Percentiles rank a stretch among this genome's conserved stretches.
These are phyloP conservation scores for Marcusenius ussheri DNA, from an alignment of 2,113 vertebrate genomes.

Conservation along the genomic window DNA sequence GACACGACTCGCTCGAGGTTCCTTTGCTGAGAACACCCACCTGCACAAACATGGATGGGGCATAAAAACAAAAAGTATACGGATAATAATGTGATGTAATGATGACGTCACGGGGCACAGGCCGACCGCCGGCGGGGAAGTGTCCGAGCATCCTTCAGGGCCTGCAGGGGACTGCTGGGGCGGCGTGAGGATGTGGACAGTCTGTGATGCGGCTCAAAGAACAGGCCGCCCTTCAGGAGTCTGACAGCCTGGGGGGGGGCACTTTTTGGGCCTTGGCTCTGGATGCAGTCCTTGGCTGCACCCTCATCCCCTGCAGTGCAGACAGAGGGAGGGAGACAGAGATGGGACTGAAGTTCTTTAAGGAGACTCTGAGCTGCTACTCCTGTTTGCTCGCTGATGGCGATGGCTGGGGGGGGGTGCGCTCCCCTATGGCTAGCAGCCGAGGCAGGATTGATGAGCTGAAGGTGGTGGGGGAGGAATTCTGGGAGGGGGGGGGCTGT, in stretches of 20 bases:
- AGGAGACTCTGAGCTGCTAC: too few relatives aligned
- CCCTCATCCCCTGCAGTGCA: not conserved
- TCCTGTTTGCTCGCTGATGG: not conserved
- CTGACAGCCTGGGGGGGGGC: not conserved
- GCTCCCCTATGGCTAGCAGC: not conserved
- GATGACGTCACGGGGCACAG: not conserved
- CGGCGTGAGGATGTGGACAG: not conserved
- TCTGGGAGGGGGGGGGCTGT: constrained; percentile 31
- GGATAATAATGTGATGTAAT: not conserved
- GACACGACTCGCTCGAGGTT: not conserved
- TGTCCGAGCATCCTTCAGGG: not conserved
- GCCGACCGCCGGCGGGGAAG: not conserved
- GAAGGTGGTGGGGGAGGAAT: constrained; percentile 43
- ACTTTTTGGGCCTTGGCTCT: not conserved
- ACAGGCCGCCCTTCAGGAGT: too few relatives aligned
- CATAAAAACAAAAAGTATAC: not conserved
- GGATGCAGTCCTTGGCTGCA: not conserved
- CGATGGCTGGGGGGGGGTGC: not conserved
- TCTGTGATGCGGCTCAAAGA: not conserved
- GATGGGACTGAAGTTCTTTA: not conserved
- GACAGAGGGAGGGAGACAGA: not conserved
- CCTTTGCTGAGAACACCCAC: not conserved
- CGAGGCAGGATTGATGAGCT: constrained; percentile 54
- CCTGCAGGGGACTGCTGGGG: not conserved
- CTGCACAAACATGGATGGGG: not conserved